Evolutionary conservation across 1,140 invertebrate species (phyloP), one percentile per base, ranked within the genome.

Genomic region (Lepidurus apus): DNA sequence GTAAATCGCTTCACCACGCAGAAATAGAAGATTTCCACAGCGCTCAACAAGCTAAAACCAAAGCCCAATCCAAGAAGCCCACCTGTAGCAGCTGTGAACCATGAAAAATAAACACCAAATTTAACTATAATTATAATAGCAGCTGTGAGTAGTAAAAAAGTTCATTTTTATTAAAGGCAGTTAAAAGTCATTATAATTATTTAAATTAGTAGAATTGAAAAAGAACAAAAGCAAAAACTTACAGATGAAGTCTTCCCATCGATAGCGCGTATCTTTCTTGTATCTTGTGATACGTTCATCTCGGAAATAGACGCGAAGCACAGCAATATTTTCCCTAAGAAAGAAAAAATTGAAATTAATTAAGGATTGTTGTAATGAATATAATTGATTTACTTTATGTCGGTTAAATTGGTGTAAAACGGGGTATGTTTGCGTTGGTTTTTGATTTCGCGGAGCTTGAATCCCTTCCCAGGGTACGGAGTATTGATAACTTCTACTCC

Each of bases 221-320:
- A 3, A 47, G 43, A n/a, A 43, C 2, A 45, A 77, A 77, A n/a
- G 13, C 11, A 17, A 77, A 9, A 3, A 43, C 75, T 24, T 43
- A 77, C 76, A 77, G 42, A 77, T 77, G 26, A 77, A 77, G 10
- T 77, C 76, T 34, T 45, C 65, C 76, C 76, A 77, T 6, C 44
- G 45, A 7, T 45, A 53, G 10, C 76, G 76, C 42, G 45, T 65
- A 9, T 47, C 65, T 65, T 53, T 77, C 13, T 53, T 77, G 42
- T 77, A 77, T 3, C 76, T 42, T 34, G 42, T 26, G n/a, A 45
- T 65, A 47, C 44, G 65, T 42, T 53, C 76, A 2, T 21, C 24
- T 21, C 65, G 45, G 44, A 77, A 65, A 42, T 77, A 77, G 24
- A 77, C 45, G 21, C 65, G 45, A 17, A 77, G n/a, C 34, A 53